Evolutionary conservation across 2,797 vertebrate species (phyloP), one percentile per base, ranked within the genome.

Genomic region (Hydrophis major): DNA sequence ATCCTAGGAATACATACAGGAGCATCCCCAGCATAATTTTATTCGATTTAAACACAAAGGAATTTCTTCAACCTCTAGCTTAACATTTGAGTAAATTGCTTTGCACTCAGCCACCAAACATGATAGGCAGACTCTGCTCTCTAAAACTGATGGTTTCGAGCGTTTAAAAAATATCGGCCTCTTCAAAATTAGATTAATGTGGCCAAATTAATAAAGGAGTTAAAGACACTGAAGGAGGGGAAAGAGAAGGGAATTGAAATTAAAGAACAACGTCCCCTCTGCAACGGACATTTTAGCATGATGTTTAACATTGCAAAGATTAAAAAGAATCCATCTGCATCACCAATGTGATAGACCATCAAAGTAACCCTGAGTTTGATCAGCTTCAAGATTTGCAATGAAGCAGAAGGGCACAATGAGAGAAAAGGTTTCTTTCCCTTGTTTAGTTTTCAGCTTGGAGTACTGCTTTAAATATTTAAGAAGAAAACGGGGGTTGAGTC

Each of bases 291-390:
- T 95, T 97, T 97, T 96, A 96, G 96, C 94, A 93, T 92, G 92
- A 94, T 96, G 91, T 97, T 96, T 96, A 97, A 94, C 94, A 92
- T 97, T 97, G 94, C 94, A 95, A 95, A 96, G 96, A 97, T 97
- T 97, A 96, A 97, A 96, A 95, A 95, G 95, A 97, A 96, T 97
- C 96, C 95, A 97, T 97, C 96, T 96, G 90, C 96, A 96, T 97
- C 74, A 78, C 91, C 96, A 96, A 97, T 96, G 57, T 83, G 93
- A 95, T 66, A 53, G 95, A 96, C 94, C 94, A 95, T 95, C 95
- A 95, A 94, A 93, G 87, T 88, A 93, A 95, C 94, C 94, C 86
- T 91, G 0, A 0, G 89, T 93, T 95, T 94, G 94, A 90, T 88
- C 93, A 93, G 92, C 50, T 12, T 92, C 56, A 28, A 14, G 47